Conservation (phyloP, 2,888 invertebrate genomes). For the Mechanitis mazaeus region DNA sequence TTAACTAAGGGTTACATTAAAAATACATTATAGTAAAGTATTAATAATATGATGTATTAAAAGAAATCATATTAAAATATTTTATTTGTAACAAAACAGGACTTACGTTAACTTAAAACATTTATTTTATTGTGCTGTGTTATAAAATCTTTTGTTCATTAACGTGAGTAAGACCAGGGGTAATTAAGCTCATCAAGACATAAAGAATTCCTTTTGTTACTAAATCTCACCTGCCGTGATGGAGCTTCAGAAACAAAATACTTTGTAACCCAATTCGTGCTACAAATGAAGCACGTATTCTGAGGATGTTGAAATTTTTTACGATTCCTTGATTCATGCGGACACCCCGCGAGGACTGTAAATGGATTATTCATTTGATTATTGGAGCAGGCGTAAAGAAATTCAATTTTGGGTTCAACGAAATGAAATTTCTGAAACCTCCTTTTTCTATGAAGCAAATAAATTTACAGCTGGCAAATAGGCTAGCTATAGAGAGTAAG, state of each 20-base stretch:
- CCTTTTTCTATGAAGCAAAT: slow-evolving; percentile 51
- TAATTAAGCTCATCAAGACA: slow-evolving; percentile 21
- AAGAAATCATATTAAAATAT: too few species aligned
- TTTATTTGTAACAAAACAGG: too few species aligned
- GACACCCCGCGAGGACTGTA: slow-evolving; percentile 43
- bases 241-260: slow-evolving; percentile 36
- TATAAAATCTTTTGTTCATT: slow-evolving; percentile 3
- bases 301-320: slow-evolving; percentile 29
- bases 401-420: slow-evolving; percentile 63
- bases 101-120: neutral
- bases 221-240: slow-evolving; percentile 44
- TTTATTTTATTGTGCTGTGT: neutral
- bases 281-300: slow-evolving; percentile 26
- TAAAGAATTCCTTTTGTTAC: slow-evolving; percentile 46
- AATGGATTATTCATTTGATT: slow-evolving; percentile 72
- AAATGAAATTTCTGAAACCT: slow-evolving; percentile 61
- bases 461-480: slow-evolving; percentile 46
- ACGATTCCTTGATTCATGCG: slow-evolving; percentile 35
- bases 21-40: too few species aligned
- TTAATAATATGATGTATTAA: too few species aligned
- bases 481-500: slow-evolving; percentile 30
- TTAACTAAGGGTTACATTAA: too few species aligned
- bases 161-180: slow-evolving; percentile 3
- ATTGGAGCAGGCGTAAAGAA: slow-evolving; percentile 62
- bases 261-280: slow-evolving; percentile 37